Evolutionary conservation across 2,113 vertebrate genomes (phyloP), one percentile per base, ranked within the genome.

Genomic region (Oryzias javanicus): DNA sequence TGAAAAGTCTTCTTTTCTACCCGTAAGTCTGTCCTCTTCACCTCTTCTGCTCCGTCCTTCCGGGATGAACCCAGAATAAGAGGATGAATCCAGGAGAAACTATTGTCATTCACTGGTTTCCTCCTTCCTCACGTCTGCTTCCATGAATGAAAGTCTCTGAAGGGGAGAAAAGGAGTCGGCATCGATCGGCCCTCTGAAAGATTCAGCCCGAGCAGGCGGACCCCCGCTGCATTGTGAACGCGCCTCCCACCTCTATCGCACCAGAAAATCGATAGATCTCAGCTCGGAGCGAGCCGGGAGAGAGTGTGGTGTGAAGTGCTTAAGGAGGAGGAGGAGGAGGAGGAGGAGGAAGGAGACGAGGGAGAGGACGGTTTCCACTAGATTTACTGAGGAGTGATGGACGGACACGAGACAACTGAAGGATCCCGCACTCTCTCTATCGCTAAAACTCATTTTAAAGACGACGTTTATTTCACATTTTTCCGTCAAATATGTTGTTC

Each of bases 111-210:
- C 76, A 67, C 42, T 74, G 40, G 35, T 68, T 40, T 61, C 35
- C 67, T 70, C 25, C 45, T 42, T 19, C 67, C 73, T 78, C 81
- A 82, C 69, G 60, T 78, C 60, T 83, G 75, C 79, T 67, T 64
- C 78, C 64, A 78, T 70, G 83, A 87, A 84, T 86, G 77, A 86
- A 74, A 74, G 77, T 74, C 86, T 91, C 91, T 90, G 86, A 91
- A 89, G 83, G 72, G 79, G 81, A 80, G 82, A 77, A 85, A 68
- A 70, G 79, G 78, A 83, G 74, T 73, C 55, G 29, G 56, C 70
- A 86, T 90, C 45, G 89, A 92, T 90, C 63, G 79, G 82, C 65
- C 74, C 83, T 82, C 72, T 83, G 84, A 88, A 90, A 90, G 86
- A 85, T 84, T 82, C 83, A 89, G 83, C 68, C 67, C 55, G 54